These are phyloP conservation scores for Gobiocypris rarus DNA, from an alignment of 2,113 vertebrate species.

Conservation along the genomic window DNA sequence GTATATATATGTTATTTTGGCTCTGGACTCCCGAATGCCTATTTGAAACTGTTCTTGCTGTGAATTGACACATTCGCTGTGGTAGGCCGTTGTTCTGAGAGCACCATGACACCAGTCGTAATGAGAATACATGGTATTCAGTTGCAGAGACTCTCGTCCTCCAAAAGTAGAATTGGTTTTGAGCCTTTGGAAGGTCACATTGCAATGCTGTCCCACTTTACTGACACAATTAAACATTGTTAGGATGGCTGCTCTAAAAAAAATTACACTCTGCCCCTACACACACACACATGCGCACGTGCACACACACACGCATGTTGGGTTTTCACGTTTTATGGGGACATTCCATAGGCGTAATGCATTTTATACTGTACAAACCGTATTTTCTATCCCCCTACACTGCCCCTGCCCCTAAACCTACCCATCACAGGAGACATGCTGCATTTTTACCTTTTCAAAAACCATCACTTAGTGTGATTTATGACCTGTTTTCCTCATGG, in stretches of 20 bases:
- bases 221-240: conserved; percentile 76
- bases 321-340: too few relatives aligned
- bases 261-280: conserved; percentile 39
- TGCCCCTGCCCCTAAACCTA: too few relatives aligned
- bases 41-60: conserved; percentile 14
- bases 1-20: neutral
- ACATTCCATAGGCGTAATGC: too few relatives aligned
- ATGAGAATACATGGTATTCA: conserved; percentile 53
- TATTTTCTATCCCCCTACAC: too few relatives aligned
- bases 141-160: conserved; percentile 50
- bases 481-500: too few relatives aligned
- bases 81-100: neutral
- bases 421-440: too few relatives aligned
- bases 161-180: conserved; percentile 60
- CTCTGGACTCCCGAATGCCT: conserved; percentile 11
- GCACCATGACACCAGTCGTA: conserved; percentile 42
- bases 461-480: too few relatives aligned
- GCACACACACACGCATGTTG: neutral
- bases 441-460: too few relatives aligned
- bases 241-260: conserved; percentile 65
- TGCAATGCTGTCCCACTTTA: conserved; percentile 72
- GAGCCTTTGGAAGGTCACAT: conserved; percentile 70
- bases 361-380: too few relatives aligned
- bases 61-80: neutral
- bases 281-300: neutral